phyloP scores from a whole-genome alignment of 1,140 invertebrate species.

The Apis laboriosa region DNA sequence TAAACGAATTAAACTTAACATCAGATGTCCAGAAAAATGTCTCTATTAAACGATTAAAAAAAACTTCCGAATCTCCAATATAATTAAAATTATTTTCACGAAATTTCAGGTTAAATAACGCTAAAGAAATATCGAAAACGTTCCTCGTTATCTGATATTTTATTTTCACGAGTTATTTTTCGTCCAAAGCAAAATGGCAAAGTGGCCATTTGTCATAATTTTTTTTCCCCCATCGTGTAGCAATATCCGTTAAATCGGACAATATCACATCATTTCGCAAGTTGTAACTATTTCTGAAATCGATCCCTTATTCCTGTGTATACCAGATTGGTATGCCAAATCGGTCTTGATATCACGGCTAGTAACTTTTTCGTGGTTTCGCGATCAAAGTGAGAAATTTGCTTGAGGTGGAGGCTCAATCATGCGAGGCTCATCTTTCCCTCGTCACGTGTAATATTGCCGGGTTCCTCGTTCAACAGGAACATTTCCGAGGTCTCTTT shows the following conservation, averaged over 20 bases:
- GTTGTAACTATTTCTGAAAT: background rate
- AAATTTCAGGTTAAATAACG: too few relatives aligned
- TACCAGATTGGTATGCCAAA: background rate
- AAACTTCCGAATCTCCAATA: too few relatives aligned
- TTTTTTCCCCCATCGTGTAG: background rate
- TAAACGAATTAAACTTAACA: too few relatives aligned
- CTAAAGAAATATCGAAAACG: too few relatives aligned
- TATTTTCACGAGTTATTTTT: too few relatives aligned
- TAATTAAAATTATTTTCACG: too few relatives aligned
- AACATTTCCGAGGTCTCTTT: background rate
- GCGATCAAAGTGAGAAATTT: constrained; percentile 53
- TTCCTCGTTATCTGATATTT: too few relatives aligned
- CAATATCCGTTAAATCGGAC: background rate
- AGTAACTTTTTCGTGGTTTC: constrained; percentile 37
- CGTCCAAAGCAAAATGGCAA: too few relatives aligned
- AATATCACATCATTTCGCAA: background rate
- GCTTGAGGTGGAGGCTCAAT: constrained; percentile 18
- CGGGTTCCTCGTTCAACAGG: background rate
- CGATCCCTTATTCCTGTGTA: constrained; percentile 1
- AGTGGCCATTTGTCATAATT: constrained; percentile 1
- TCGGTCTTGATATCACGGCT: constrained; percentile 8
- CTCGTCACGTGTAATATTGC: constrained; percentile 37
- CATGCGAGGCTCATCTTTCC: constrained; percentile 31
- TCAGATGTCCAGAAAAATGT: too few relatives aligned
- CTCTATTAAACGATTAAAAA: too few relatives aligned